A percentile compares a stretch with the other conserved stretches of the same genome.
These are phyloP conservation scores for Polydrusus tereticollis DNA, from an alignment of 2,888 invertebrate genomes.

Conservation along the genomic window DNA sequence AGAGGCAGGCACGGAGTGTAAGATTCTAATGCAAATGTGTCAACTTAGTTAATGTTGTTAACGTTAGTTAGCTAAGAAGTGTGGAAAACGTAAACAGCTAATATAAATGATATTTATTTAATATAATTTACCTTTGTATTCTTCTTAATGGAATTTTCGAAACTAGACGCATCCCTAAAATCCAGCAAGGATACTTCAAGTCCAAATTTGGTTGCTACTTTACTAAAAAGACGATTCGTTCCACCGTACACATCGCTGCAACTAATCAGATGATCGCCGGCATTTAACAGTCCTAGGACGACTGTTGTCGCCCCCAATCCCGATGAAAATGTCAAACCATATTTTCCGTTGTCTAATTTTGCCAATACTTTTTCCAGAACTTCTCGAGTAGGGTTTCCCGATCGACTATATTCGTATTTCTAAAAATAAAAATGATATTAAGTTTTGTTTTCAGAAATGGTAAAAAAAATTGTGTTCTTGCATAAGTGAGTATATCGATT, in stretches of 20 bases:
- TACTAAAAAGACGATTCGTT: constrained; percentile 80
- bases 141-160: constrained; percentile 78
- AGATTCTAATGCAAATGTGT: too few species aligned
- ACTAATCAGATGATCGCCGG: constrained; percentile 90
- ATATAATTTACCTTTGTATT: constrained; percentile 85
- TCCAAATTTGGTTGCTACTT: constrained; percentile 73
- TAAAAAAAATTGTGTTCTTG: too few species aligned
- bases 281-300: constrained; percentile 79
- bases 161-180: constrained; percentile 75
- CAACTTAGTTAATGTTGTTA: too few species aligned
- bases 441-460: neutral
- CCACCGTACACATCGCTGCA: constrained; percentile 97
- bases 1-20: too few species aligned
- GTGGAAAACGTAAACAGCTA: too few species aligned
- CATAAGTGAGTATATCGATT: too few species aligned
- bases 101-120: neutral
- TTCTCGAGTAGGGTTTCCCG: constrained; percentile 84
- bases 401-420: constrained; percentile 91
- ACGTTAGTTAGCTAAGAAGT: too few species aligned
- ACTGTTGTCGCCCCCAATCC: constrained; percentile 90
- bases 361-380: constrained; percentile 92
- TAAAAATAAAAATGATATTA: constrained; percentile 60
- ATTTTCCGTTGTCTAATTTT: constrained; percentile 88
- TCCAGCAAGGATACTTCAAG: constrained; percentile 85
- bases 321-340: constrained; percentile 87